Evolutionary conservation across 2,113 vertebrate species (phyloP).

Genomic region (Mungos mungo): DNA sequence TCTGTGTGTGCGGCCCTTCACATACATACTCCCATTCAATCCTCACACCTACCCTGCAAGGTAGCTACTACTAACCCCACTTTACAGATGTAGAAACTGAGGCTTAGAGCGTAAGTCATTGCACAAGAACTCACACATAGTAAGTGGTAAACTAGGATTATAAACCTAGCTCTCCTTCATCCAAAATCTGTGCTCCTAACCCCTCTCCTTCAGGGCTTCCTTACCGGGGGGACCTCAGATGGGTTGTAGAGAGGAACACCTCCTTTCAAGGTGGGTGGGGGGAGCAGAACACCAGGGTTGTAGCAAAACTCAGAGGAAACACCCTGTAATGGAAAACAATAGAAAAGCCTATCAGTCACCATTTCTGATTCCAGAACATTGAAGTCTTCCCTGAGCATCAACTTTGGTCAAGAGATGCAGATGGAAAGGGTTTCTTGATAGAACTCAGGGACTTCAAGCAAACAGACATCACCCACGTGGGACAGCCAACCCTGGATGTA

Average conservation of each 20-base stretch:
- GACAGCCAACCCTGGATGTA: background rate
- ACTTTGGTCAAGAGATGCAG: background rate
- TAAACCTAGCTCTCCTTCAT: background rate
- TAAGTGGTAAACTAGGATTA: background rate
- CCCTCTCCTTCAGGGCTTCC: background rate
- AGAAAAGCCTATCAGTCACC: background rate
- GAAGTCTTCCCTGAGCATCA: background rate
- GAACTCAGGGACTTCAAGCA: background rate
- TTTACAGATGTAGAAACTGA: background rate
- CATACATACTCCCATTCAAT: background rate
- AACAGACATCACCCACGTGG: background rate
- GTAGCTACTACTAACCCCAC: background rate
- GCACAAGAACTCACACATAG: background rate
- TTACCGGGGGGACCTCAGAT: slow-evolving; percentile 81
- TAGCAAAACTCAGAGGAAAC: background rate
- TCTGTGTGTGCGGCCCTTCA: background rate
- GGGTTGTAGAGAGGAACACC: slow-evolving; percentile 85
- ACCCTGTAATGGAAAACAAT: background rate
- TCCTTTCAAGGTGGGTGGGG: background rate
- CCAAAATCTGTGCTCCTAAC: background rate
- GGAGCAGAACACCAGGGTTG: background rate
- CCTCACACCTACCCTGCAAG: background rate
- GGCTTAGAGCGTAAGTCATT: background rate
- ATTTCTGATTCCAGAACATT: background rate
- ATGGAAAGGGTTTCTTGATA: background rate